Evolutionary conservation across 2,797 vertebrate genomes (phyloP).

Genomic region (Crenichthys baileyi): DNA sequence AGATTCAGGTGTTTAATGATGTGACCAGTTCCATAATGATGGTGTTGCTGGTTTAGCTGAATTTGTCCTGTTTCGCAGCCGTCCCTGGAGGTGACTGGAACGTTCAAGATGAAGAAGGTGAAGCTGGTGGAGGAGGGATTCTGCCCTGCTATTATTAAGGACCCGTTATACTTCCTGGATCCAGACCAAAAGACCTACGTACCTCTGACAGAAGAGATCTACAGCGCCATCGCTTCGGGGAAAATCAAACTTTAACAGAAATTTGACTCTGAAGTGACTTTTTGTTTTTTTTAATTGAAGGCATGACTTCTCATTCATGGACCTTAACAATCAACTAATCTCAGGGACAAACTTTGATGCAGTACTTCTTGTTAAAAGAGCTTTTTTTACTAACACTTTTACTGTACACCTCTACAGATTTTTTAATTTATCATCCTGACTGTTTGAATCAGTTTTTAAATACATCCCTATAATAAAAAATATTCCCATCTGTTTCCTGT

Average conservation of each 20-base stretch:
- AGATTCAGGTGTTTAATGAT: neutral
- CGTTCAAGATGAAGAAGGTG: conserved; percentile 91
- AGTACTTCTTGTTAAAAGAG: conserved; percentile 8
- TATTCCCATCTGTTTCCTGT: neutral
- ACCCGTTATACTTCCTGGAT: conserved; percentile 87
- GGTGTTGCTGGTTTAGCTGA: neutral
- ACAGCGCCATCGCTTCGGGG: conserved; percentile 69
- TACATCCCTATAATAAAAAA: neutral
- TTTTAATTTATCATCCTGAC: conserved; percentile 7
- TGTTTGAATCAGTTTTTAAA: neutral
- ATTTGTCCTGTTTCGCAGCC: conserved; percentile 52
- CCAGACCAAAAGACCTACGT: conserved; percentile 81
- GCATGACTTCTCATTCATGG: conserved; percentile 19
- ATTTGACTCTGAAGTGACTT: neutral
- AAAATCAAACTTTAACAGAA: conserved; percentile 83
- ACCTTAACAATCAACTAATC: conserved; percentile 63
- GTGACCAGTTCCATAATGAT: neutral
- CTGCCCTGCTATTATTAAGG: conserved; percentile 79
- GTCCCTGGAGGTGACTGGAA: conserved; percentile 82
- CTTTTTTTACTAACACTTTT: conserved; percentile 27
- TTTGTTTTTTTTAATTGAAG: conserved; percentile 4
- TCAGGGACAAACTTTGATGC: conserved; percentile 66
- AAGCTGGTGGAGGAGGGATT: conserved; percentile 89
- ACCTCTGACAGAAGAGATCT: conserved; percentile 82
- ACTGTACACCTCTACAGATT: conserved; percentile 17